phyloP scores from a whole-genome alignment of 1,140 invertebrate species.

The Polyergus mexicanus region DNA sequence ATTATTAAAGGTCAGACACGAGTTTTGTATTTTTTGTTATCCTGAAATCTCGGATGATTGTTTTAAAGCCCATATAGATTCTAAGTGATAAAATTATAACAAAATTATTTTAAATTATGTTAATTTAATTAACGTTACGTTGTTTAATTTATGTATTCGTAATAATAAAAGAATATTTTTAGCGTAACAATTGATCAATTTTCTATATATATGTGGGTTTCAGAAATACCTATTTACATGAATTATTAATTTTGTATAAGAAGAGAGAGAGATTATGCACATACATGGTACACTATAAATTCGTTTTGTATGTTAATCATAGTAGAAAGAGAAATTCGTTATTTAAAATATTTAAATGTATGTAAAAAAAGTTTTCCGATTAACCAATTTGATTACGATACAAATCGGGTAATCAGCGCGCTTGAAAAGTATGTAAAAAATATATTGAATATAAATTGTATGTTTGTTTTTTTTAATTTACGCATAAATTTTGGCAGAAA shows the following conservation, averaged over 20 bases:
- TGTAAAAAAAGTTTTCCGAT: not conserved
- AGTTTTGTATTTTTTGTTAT: not conserved
- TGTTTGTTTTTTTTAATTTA: not conserved
- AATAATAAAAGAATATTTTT: not conserved
- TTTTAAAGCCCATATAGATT: not conserved
- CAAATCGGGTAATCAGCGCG: not conserved
- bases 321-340: not conserved
- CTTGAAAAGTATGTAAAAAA: constrained; percentile 9
- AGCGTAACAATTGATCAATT: not conserved
- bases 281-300: not conserved
- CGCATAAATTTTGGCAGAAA: not conserved
- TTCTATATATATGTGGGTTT: not conserved
- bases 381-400: not conserved
- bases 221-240: not conserved
- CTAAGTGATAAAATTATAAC: not conserved
- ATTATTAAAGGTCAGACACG: not conserved
- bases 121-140: not conserved
- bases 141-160: not conserved
- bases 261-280: not conserved
- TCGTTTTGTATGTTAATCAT: not conserved
- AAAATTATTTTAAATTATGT: not conserved
- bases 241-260: not conserved
- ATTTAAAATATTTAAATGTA: not conserved
- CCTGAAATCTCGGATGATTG: not conserved
- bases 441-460: not conserved